Evolutionary conservation across 2,797 vertebrate genomes (phyloP).

Genomic region (Coregonus sp.): DNA sequence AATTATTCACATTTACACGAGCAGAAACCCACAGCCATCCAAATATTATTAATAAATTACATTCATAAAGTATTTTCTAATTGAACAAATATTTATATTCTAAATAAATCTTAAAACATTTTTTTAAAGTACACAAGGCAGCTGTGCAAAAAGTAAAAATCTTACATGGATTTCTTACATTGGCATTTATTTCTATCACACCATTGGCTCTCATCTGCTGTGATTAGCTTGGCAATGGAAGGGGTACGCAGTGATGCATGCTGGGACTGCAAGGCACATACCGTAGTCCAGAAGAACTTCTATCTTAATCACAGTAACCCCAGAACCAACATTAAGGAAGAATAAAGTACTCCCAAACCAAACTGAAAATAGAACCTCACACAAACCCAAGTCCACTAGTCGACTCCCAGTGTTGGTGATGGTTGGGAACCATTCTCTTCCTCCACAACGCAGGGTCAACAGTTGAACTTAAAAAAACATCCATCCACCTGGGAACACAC

Average conservation of each 20-base stretch:
- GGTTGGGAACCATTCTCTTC: background rate
- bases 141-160: constrained; percentile 46
- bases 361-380: constrained; percentile 19
- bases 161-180: background rate
- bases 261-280: background rate
- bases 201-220: background rate
- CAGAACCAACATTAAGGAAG: constrained; percentile 17
- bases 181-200: background rate
- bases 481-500: constrained; percentile 27
- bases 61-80: constrained; percentile 14
- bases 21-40: background rate
- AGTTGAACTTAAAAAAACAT: constrained; percentile 29
- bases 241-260: too few relatives aligned
- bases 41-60: constrained; percentile 10
- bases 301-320: constrained; percentile 3
- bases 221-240: too few relatives aligned
- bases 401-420: background rate
- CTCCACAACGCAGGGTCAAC: background rate
- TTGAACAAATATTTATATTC: constrained; percentile 16
- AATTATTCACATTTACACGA: background rate
- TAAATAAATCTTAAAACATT: constrained; percentile 21
- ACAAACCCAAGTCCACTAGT: background rate
- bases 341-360: constrained; percentile 10
- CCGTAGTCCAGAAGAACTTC: background rate
- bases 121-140: constrained; percentile 23